Evolutionary conservation across 2,797 vertebrate genomes (phyloP).

Genomic region (Enteromius thamalakanensis): DNA sequence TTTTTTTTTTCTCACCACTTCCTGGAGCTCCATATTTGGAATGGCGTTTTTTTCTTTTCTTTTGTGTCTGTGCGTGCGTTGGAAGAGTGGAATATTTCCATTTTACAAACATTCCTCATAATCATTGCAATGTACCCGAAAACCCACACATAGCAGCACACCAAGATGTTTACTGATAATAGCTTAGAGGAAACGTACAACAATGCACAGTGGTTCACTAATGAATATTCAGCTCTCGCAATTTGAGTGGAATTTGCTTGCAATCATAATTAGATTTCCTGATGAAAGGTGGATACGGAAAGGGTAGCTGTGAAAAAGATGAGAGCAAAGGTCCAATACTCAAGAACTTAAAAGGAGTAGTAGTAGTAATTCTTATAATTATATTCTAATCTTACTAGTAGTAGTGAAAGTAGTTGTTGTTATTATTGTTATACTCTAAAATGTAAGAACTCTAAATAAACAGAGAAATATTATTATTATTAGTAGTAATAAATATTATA

Average conservation of each 20-base stretch:
- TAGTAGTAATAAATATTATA: neutral
- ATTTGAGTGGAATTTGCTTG: constrained; percentile 32
- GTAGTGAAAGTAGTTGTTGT: no score
- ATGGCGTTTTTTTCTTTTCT: constrained; percentile 6
- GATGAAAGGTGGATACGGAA: neutral
- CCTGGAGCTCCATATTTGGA: constrained; percentile 56
- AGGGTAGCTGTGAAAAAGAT: neutral
- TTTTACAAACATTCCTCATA: constrained; percentile 68
- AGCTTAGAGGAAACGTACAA: constrained; percentile 16
- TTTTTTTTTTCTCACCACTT: neutral
- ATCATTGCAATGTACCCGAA: constrained; percentile 65
- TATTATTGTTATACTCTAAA: neutral
- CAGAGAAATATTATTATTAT: neutral
- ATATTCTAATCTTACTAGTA: neutral
- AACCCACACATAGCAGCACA: constrained; percentile 59
- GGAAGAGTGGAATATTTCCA: constrained; percentile 59
- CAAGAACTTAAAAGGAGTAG: neutral
- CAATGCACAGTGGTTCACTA: constrained; percentile 19
- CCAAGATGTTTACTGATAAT: constrained; percentile 24
- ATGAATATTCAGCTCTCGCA: constrained; percentile 5
- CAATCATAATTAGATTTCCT: constrained; percentile 35
- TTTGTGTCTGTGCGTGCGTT: neutral
- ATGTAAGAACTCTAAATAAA: neutral
- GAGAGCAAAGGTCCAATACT: neutral
- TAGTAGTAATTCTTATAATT: neutral